Percentiles rank a stretch among this genome's conserved stretches.
phyloP scores from a whole-genome alignment of 2,113 vertebrate species.

The Macrotis lagotis region DNA sequence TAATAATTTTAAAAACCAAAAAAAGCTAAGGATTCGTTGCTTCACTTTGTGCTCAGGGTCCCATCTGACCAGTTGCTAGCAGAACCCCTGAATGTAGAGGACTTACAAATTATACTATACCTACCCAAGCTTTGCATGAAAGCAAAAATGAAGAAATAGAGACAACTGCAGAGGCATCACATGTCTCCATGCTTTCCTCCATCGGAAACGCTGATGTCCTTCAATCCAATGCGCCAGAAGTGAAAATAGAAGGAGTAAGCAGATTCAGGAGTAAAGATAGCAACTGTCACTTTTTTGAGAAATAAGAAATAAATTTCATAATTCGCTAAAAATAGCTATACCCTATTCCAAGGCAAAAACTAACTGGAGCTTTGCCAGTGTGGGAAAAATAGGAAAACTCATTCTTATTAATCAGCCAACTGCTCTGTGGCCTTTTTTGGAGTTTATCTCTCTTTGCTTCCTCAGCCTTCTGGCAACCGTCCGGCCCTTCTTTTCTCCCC shows the following conservation, averaged over 20 bases:
- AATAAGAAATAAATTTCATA: neutral
- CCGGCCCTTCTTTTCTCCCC: too few relatives aligned
- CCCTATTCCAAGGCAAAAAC: neutral
- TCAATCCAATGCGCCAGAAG: neutral
- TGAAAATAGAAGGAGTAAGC: neutral
- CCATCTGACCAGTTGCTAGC: neutral
- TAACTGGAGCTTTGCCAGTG: neutral
- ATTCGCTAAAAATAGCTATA: neutral
- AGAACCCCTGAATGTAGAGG: neutral
- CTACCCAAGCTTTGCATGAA: neutral
- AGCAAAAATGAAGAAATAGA: neutral
- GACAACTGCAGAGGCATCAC: neutral
- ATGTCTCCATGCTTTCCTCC: neutral
- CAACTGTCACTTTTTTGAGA: neutral
- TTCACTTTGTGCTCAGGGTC: neutral
- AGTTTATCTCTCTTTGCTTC: neutral
- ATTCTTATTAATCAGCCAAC: neutral
- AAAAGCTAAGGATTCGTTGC: neutral
- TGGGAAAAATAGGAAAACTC: neutral
- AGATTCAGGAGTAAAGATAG: neutral
- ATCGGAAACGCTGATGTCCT: neutral
- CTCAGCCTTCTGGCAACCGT: too few relatives aligned
- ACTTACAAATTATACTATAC: too few relatives aligned
- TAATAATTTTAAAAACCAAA: neutral
- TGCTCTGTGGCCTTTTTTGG: neutral